Evolutionary conservation across 2,797 vertebrate genomes (phyloP), one percentile per base, ranked within the genome.

Genomic region (Liparis tanakae): DNA sequence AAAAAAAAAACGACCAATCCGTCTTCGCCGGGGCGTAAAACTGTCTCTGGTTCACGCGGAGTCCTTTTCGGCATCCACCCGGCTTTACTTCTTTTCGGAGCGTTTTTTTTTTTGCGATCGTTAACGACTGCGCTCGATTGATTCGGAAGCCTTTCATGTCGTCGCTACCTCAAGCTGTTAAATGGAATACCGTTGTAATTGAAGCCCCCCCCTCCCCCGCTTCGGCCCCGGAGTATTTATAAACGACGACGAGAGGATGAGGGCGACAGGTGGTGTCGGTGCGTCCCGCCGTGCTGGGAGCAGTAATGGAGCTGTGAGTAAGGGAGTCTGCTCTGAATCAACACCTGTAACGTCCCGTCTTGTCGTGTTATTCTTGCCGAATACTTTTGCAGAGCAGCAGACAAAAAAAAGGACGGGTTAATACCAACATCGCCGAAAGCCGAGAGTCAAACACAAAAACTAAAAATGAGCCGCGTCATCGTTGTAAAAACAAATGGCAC

Each of bases 301-400:
- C 54, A 53, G 76, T 70, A 67, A 82, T 78, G 43, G 25, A 53
- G n/a, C 46, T 64, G 61, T 48, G 69, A 75, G 64, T 41, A 43
- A 66, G 62, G 51, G 64, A 79, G 79, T 74, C 82, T 87, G 85
- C 62, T 82, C 72, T 86, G 66, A 84, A 76, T 89, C 79, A 85
- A 85, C 74, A 83, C 15, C 55, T 70, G 88, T 43, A 43, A 74
- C 81, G 80, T 80, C 67, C 62, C 71, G 75, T 84, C 83, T 83
- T 88, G 84, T 67, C 54, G 71, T 74, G 75, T 80, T 81, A 61
- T 80, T 82, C 67, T 72, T 70, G 75, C 71, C 70, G 74, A 87
- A 90, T 83, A 82, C 67, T 84, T 87, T 30, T 63, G 54, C 67
- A 83, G 66, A 73, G 58, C 10, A 1, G 50, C 70, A 37, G 56